Evolutionary conservation across 2,113 vertebrate species (phyloP).

Genomic region (Notiomystis cincta): DNA sequence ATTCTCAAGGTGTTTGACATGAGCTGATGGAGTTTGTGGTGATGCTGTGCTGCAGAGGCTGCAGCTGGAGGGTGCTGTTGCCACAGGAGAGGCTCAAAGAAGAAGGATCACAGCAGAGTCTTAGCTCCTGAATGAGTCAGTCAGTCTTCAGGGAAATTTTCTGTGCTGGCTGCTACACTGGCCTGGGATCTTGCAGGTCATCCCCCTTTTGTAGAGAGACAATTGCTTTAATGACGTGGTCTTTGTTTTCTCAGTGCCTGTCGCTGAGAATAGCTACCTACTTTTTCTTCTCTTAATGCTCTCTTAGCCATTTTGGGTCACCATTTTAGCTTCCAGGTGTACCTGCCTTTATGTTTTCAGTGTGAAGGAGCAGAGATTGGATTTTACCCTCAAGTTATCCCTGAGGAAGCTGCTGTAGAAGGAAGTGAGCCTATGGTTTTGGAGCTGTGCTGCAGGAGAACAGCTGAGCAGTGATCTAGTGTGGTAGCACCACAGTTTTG

Average conservation of each 20-base stretch:
- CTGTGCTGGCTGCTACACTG: neutral
- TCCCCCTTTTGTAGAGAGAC: neutral
- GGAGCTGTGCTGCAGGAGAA: neutral
- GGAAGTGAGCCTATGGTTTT: neutral
- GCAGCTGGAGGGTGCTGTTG: constrained; percentile 43
- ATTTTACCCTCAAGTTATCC: neutral
- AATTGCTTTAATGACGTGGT: neutral
- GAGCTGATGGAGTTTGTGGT: neutral
- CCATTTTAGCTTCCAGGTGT: neutral
- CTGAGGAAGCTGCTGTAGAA: neutral
- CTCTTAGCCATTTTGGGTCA: accelerated
- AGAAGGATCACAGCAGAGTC: neutral
- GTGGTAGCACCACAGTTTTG: neutral
- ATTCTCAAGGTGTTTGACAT: accelerated
- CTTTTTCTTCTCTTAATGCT: neutral
- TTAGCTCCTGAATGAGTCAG: neutral
- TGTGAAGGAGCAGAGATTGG: neutral
- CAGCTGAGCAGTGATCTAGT: neutral
- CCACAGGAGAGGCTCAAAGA: neutral
- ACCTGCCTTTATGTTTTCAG: neutral
- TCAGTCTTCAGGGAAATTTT: neutral
- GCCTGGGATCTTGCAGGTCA: neutral
- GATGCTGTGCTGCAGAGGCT: neutral
- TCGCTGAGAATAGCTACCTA: neutral
- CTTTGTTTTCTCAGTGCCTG: neutral